phyloP scores from a whole-genome alignment of 2,113 vertebrate genomes.

The Rhea americana region DNA sequence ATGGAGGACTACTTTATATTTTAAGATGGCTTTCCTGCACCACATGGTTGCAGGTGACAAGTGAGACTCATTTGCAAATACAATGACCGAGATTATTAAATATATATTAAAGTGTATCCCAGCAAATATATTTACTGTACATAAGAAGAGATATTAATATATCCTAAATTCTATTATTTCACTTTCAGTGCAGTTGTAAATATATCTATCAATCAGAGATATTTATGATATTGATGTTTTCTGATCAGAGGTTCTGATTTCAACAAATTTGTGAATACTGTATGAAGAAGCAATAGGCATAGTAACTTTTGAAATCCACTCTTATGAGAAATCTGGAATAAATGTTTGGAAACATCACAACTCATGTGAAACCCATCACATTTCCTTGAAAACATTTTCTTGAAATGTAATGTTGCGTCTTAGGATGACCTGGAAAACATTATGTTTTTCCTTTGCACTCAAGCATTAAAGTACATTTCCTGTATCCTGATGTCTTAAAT shows the following conservation, averaged over 20 bases:
- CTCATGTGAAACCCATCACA: neutral
- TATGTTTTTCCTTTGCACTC: neutral
- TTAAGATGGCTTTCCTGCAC: neutral
- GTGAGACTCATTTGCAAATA: neutral
- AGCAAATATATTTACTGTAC: neutral
- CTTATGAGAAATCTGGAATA: neutral
- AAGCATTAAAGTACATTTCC: neutral
- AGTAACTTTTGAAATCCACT: neutral
- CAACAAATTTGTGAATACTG: neutral
- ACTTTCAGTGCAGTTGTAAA: neutral
- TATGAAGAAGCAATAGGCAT: neutral
- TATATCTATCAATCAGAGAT: neutral
- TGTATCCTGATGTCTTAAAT: neutral
- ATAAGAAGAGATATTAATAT: neutral
- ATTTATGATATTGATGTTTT: neutral
- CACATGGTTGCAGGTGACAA: neutral
- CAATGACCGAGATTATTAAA: neutral
- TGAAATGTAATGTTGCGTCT: neutral
- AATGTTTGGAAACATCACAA: neutral
- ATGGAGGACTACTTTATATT: neutral
- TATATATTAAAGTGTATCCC: neutral
- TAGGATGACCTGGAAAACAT: neutral
- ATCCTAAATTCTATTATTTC: neutral
- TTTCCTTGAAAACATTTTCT: neutral
- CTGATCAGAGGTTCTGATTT: neutral